A percentile compares a stretch with the other conserved stretches of the same genome.
Evolutionary conservation across 1,140 invertebrate species (phyloP).

Genomic region (Microvelia longipes): DNA sequence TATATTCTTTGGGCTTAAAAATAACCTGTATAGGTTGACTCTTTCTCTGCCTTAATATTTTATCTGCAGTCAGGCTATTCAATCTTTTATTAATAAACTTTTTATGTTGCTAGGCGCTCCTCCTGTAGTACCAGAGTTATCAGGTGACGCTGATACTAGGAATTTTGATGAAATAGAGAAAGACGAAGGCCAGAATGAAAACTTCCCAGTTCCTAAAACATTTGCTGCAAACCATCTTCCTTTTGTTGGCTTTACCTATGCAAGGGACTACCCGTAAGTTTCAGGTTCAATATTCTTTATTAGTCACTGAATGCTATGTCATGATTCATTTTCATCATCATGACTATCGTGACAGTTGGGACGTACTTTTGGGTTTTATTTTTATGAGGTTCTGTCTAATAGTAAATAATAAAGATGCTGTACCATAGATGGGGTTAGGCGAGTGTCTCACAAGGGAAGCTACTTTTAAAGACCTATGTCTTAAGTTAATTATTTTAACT

Average conservation of each 20-base stretch:
- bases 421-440: too few species aligned
- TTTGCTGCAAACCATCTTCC: conserved; percentile 97
- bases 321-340: conserved; percentile 1
- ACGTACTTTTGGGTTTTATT: too few species aligned
- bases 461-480: too few species aligned
- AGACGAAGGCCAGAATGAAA: conserved; percentile 72
- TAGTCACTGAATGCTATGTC: conserved; percentile 4
- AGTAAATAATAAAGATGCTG: too few species aligned
- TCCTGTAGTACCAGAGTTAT: conserved; percentile 88
- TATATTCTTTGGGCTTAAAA: too few species aligned
- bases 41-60: too few species aligned
- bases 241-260: conserved; percentile 97
- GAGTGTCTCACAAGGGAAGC: too few species aligned
- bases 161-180: conserved; percentile 98
- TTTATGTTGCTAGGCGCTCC: conserved; percentile 48
- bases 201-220: conserved; percentile 88
- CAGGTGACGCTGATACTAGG: conserved; percentile 90
- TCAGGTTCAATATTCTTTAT: not conserved
- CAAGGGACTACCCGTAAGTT: conserved; percentile 61
- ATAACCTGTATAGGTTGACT: too few species aligned
- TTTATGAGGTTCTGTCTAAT: too few species aligned
- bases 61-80: too few species aligned
- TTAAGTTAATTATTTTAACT: too few species aligned
- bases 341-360: too few species aligned
- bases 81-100: not conserved